Percentiles rank a stretch among this genome's conserved stretches.
Conservation (phyloP, 2,888 invertebrate genomes). For the Drosophila longiperda region DNA sequence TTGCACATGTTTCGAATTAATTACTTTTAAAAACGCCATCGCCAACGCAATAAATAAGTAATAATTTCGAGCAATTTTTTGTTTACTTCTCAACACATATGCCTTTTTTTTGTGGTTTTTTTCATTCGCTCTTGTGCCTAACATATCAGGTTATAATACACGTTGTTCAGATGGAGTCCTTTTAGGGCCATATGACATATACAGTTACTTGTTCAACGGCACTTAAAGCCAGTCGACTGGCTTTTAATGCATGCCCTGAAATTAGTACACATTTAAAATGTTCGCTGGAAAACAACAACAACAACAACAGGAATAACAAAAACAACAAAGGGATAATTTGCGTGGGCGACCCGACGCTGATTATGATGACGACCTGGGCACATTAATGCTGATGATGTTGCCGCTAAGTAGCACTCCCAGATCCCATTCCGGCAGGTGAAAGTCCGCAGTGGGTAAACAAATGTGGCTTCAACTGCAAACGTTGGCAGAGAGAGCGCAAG, state of each 20-base stretch:
- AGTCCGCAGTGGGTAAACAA: constrained; percentile 53
- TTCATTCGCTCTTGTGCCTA: not conserved
- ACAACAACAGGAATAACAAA: constrained; percentile 21
- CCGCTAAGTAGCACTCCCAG: constrained; percentile 75
- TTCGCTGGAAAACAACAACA: constrained; percentile 13
- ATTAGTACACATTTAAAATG: constrained; percentile 54
- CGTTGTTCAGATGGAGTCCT: not conserved
- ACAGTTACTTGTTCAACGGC: constrained; percentile 3
- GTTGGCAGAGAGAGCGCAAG: constrained; percentile 5
- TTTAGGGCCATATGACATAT: constrained; percentile 13
- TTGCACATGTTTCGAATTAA: constrained; percentile 27
- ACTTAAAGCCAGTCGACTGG: constrained; percentile 25
- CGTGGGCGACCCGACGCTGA: constrained; percentile 64
- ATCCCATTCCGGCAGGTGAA: constrained; percentile 39
- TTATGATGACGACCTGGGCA: constrained; percentile 72
- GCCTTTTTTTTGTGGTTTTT: too few relatives aligned
- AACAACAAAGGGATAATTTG: constrained; percentile 61
- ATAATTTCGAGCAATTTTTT: not conserved
- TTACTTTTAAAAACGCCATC: constrained; percentile 19
- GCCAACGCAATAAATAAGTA: not conserved
- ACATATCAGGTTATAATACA: not conserved
- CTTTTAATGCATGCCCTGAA: constrained; percentile 45
- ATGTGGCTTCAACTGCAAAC: constrained; percentile 36
- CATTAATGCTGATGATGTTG: constrained; percentile 76
- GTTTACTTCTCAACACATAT: not conserved